Evolutionary conservation across 2,888 invertebrate genomes (phyloP).

Genomic region (Folsomia candida): DNA sequence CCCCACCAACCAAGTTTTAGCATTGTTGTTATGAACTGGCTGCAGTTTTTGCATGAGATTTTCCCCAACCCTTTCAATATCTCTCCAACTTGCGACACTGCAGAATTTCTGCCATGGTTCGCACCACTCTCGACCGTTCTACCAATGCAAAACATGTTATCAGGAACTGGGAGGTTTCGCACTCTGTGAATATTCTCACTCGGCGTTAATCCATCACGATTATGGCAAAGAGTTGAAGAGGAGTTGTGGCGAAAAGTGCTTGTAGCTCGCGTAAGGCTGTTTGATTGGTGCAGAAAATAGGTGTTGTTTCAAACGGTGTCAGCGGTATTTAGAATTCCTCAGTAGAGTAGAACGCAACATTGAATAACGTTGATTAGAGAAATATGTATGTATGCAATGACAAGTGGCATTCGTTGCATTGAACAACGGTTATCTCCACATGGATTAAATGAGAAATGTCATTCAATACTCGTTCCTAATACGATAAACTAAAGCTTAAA

Average conservation of each 20-base stretch:
- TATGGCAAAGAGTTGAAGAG: not conserved
- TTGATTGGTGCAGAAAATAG: not conserved
- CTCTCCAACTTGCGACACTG: not conserved
- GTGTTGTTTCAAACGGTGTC: not conserved
- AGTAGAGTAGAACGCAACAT: conserved; percentile 3
- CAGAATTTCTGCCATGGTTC: not conserved
- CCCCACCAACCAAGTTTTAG: not conserved
- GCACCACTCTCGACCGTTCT: not conserved
- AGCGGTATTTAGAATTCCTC: conserved; percentile 3
- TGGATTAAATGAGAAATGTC: no score
- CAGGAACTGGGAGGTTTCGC: not conserved
- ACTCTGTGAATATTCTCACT: not conserved
- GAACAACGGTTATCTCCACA: no score
- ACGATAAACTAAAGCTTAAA: no score
- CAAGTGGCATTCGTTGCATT: no score
- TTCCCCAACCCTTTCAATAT: not conserved
- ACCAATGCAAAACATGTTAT: not conserved
- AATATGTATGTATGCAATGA: no score
- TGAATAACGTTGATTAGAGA: no score
- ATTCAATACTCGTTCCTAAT: no score
- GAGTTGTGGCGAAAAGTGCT: not conserved
- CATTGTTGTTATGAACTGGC: not conserved
- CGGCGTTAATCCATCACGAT: not conserved
- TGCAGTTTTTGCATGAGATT: not conserved
- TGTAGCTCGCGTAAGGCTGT: no score